Evolutionary conservation across 2,113 vertebrate genomes (phyloP), one percentile per base, ranked within the genome.

Genomic region (Neolamprologus hecqui): DNA sequence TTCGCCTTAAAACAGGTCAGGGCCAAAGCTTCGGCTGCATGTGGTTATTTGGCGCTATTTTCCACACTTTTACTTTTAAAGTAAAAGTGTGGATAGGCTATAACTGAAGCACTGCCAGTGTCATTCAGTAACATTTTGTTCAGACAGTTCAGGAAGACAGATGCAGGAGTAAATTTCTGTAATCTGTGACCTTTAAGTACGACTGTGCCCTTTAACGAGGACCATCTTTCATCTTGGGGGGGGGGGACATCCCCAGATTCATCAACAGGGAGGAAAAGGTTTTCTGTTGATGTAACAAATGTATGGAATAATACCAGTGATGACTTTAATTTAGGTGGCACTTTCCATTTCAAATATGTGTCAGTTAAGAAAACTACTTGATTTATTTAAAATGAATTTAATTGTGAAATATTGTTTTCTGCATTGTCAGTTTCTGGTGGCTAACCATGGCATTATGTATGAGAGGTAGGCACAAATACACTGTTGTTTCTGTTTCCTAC

Each of bases 201-300:
- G n/a, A 15, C 37, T 23, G n/a, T 42, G 37, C 5, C n/a, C 37
- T 73, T 73, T 45, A 42, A 26, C 13, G 1, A 73, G 37, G 1
- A 6, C 7, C 37, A 42, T 70, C n/a, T 70, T 42, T 42, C 37
- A 23, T 23, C n/a, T 15, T 40, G 11, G 19, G 23, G 23, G 3
- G 23, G 3, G 5, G 1, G 23, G 23, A 15, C 17, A 58, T 65
- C 33, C 6, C 60, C 33, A 65, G 13, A 65, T 35, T 65, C 19
- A 13, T 5, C 11, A 26, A 5, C 13, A 19, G 14, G 8, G 8
- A 28, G 5, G 0, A 2, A 17, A 31, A 6, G 14, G 15, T 58
- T 58, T 31, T 57, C 54, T 58, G 5, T 31, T 60, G 26, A 15
- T 31, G 28, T 3, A 60, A 33, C 10, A 33, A 33, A 60, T 60